Base-by-base conservation (phyloP, 1,140 invertebrate genomes). In the Drosophila arizonae region DNA sequence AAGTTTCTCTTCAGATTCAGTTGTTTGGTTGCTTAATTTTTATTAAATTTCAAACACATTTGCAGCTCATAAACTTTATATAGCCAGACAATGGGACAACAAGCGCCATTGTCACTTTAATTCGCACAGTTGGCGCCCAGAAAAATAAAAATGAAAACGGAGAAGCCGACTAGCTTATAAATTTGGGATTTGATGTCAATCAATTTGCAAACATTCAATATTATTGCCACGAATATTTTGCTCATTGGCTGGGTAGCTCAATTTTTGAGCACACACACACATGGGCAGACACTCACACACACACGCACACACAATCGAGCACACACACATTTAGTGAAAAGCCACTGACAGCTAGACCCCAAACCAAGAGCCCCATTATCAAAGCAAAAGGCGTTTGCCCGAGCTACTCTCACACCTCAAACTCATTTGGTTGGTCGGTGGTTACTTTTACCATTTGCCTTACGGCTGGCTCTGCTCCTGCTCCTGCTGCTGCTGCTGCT, bases 381-480 rank as follows among this genome's bases (percentile, higher is more conserved):
- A 87, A 82, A 79, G 82, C 76, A 71, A 86, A 81, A 87, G 82
- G 68, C 79, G 79, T 76, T 85, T 66, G 77, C 48, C 75, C 62
- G 30, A 62, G 45, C 50, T 45, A 60, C 65, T 65, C 52, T 76
- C 56, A 73, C 77, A 87, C 82, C 82, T 86, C 82, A 78, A 72
- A 81, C 82, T 86, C 81, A 79, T 81, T 74, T 70, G 51, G 54
- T 78, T 69, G 75, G 67, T 87, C 78, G 72, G 76, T 87, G 81
- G 78, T 87, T 87, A 86, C 82, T 86, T 86, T 82, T 79, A 72
- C 68, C 81, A 87, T 86, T 86, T 81, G 82, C 81, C 81, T 76
- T 81, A 78, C 78, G 82, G 81, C 80, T 68, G 36, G 8, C 36
- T 39, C 36, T 13, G 36, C 36, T 39, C 10, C 33, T 36, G 33